Evolutionary conservation across 53 echinoderm and acorn worm species (phyloP).

Genomic region (Luidia sarsii): DNA sequence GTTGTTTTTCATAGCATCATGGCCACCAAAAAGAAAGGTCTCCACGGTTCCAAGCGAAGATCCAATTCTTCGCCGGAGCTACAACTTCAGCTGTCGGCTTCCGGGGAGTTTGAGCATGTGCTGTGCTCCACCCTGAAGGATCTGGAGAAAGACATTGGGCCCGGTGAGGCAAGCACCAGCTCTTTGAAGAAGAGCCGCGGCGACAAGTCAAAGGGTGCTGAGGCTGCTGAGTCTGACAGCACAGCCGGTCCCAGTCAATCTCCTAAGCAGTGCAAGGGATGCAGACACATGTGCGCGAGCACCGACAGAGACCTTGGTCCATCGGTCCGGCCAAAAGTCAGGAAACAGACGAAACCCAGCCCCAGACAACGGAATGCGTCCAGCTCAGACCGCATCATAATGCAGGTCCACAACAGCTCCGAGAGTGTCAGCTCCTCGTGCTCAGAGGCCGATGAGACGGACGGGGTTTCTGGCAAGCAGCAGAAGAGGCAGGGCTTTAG

Average conservation of each 20-base stretch:
- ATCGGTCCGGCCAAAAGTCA: constrained; percentile 17
- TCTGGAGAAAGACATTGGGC: too few relatives aligned
- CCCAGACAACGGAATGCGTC: not conserved
- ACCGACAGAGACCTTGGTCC: not conserved
- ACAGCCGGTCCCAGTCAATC: not conserved
- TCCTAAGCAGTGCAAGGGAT: constrained; percentile 7
- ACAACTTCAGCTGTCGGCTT: constrained; percentile 63
- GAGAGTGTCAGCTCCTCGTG: constrained; percentile 17
- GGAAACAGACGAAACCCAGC: not conserved
- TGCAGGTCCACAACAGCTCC: constrained; percentile 4
- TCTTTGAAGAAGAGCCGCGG: not conserved
- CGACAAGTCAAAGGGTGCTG: not conserved
- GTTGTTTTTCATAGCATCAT: constrained; percentile 11
- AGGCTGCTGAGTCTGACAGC: not conserved
- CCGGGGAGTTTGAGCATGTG: constrained; percentile 15
- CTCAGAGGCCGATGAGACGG: constrained; percentile 10
- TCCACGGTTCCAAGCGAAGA: constrained; percentile 58
- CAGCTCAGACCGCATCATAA: constrained; percentile 1
- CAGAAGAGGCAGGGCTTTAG: constrained; percentile 47
- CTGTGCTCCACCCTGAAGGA: constrained; percentile 4
- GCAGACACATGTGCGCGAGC: not conserved
- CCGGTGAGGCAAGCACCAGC: too few relatives aligned
- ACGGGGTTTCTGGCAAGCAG: not conserved
- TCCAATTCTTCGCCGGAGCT: constrained; percentile 79
- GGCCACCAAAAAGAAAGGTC: constrained; percentile 40